Conservation (phyloP, 2,888 invertebrate genomes). For the Vesta saturnalis region DNA sequence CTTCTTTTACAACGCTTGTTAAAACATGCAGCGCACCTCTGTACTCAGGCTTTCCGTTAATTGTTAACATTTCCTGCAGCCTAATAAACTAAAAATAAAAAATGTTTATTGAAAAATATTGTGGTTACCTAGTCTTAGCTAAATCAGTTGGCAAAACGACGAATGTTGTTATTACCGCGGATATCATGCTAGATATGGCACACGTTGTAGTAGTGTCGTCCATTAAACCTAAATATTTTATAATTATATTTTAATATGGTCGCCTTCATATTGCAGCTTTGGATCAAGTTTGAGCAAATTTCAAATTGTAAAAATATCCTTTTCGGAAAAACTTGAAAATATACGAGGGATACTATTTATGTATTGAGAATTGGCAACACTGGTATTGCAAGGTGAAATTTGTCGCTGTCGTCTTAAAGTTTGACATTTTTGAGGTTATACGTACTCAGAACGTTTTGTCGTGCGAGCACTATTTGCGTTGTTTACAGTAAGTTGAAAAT, state of each 20-base stretch:
- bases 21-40: conserved; percentile 82
- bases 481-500: no score
- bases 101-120: neutral
- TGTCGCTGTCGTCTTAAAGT: no score
- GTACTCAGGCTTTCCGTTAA: conserved; percentile 87
- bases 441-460: no score
- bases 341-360: no score
- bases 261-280: no score
- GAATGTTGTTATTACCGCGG: conserved; percentile 72
- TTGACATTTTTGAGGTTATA: no score
- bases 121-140: conserved; percentile 71
- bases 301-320: no score
- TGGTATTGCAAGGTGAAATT: no score
- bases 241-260: neutral
- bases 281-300: no score
- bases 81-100: conserved; percentile 62
- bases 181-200: conserved; percentile 71
- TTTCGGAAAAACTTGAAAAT: no score
- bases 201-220: conserved; percentile 52
- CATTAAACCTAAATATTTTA: conserved; percentile 22
- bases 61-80: conserved; percentile 91
- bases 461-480: no score
- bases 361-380: no score
- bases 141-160: conserved; percentile 78
- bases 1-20: conserved; percentile 76